Evolutionary conservation across 2,888 invertebrate genomes (phyloP), one percentile per base, ranked within the genome.

Genomic region (Sipha maydis): DNA sequence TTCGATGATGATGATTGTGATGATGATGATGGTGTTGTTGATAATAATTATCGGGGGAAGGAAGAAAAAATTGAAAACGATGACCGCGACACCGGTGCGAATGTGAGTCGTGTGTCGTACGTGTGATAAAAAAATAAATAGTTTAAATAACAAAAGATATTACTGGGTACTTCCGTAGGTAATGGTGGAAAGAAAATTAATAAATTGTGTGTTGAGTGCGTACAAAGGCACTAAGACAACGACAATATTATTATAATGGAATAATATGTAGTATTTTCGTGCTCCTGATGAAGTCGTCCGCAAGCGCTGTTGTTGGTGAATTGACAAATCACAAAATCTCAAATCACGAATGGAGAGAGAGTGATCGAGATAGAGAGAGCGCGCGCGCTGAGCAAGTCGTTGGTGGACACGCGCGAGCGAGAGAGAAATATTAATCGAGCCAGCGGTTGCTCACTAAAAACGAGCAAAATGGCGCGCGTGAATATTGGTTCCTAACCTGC

Each of bases 381-480:
- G 8, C 3, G 17, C 8, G 54, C 54, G 54, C 11, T 41, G 41
- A 41, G 11, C 41, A 8, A 41, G 8, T 41, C 41, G 41, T 7
- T 41, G 41, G 34, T 41, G 41, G 41, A 9, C 41, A 8, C 41
- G 25, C 4, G 61, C 21, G 61, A 48, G 48, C 3, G 48, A 48
- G 48, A 14, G 48, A 48, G 14, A 14, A 14, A 48, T 8, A 48
- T 48, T 48, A 11, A 48, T 48, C 61, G 61, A 61, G 25, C 61
- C 3, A 21, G 61, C 61, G 61, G 14, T 48, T 48, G 48, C 48
- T 14, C 11, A 14, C 48, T 48, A 14, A 71, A n/a, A 67, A 77
- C 34, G 21, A 69, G 0, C 54, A 85, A 85, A 85, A 85, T 85
- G 85, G 78, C 78, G 73, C 34, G 85, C 31, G 25, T 69, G n/a